Evolutionary conservation across 2,113 vertebrate species (phyloP).

Genomic region (Thermophis baileyi): DNA sequence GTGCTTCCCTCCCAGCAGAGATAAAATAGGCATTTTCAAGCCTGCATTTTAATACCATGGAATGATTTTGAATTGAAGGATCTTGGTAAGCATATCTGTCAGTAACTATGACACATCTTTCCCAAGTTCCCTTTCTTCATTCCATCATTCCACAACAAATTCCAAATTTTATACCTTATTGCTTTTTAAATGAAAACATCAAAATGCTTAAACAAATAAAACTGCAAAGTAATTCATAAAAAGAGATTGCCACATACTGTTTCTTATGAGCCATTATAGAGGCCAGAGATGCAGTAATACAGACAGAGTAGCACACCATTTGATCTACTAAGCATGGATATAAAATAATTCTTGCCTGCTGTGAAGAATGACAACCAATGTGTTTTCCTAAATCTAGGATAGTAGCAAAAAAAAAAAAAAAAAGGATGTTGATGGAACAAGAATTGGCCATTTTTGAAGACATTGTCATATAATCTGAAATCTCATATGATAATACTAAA

Average conservation of each 20-base stretch:
- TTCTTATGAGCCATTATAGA: background rate
- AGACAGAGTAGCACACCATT: background rate
- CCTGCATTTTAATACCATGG: background rate
- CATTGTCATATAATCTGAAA: background rate
- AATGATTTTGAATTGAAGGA: background rate
- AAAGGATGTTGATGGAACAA: background rate
- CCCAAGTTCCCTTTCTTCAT: background rate
- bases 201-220: constrained; percentile 3
- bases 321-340: background rate
- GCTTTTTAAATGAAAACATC: constrained; percentile 15
- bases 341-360: background rate
- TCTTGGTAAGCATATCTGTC: background rate
- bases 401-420: background rate
- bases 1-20: background rate
- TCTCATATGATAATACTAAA: background rate
- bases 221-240: background rate
- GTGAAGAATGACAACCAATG: background rate
- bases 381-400: background rate
- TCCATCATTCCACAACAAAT: background rate
- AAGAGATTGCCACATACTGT: background rate
- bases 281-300: too few species aligned
- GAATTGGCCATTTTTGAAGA: background rate
- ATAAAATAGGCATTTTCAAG: background rate
- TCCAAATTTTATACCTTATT: background rate
- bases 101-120: background rate